These are phyloP conservation scores for Trachymyrmex cornetzi DNA, from an alignment of 1,140 invertebrate species.

Conservation along the genomic window DNA sequence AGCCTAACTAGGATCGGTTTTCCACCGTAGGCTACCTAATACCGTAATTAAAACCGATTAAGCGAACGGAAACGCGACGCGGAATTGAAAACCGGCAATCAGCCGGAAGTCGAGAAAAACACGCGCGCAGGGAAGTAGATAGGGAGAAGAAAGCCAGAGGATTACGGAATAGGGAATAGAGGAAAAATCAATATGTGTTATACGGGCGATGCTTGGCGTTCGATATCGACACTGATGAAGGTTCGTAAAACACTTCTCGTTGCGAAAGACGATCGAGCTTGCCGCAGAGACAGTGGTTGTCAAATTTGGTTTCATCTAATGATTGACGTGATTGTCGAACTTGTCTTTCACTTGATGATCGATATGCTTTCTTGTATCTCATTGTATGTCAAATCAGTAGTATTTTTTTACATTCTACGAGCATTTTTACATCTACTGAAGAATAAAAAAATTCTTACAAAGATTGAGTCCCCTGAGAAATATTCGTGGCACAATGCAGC, in stretches of 20 bases:
- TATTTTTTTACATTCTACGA: background rate
- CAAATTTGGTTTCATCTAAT: constrained; percentile 11
- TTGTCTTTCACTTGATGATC: background rate
- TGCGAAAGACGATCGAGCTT: constrained; percentile 19
- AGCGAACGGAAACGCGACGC: constrained; percentile 35
- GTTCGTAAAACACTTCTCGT: constrained; percentile 44
- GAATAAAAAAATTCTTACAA: constrained; percentile 24
- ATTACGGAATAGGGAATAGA: constrained; percentile 28
- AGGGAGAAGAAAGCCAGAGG: background rate
- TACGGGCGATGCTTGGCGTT: constrained; percentile 40
- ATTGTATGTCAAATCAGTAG: background rate
- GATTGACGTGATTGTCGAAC: background rate
- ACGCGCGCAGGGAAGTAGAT: constrained; percentile 11
- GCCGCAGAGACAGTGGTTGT: constrained; percentile 10
- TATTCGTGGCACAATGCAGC: background rate
- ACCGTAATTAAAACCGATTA: constrained; percentile 72
- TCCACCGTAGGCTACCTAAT: constrained; percentile 29
- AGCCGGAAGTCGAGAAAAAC: constrained; percentile 49
- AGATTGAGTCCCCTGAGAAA: background rate
- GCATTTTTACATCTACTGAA: background rate
- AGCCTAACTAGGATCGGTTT: constrained; percentile 65
- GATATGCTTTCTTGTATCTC: background rate
- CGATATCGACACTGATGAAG: constrained; percentile 52
- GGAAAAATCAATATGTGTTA: constrained; percentile 60
- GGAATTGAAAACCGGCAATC: constrained; percentile 73